A percentile compares a stretch with the other conserved stretches of the same genome.
These are phyloP conservation scores for Drosophila tristis DNA, from an alignment of 1,140 invertebrate genomes.

Conservation along the genomic window DNA sequence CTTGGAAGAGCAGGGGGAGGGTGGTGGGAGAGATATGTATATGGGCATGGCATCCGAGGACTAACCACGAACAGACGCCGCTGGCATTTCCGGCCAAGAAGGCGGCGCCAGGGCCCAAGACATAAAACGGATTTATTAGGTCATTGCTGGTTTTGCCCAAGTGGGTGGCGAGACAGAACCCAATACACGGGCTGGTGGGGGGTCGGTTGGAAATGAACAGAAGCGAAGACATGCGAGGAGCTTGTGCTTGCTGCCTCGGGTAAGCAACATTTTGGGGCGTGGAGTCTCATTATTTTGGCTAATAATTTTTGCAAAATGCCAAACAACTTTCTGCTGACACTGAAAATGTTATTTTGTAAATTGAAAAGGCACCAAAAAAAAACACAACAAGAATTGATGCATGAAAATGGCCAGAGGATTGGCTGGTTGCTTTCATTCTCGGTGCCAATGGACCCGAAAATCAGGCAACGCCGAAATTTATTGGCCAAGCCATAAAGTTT, in stretches of 20 bases:
- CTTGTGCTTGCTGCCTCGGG: constrained; percentile 25
- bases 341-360: constrained; percentile 62
- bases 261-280: constrained; percentile 1
- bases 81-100: constrained; percentile 62
- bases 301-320: constrained; percentile 60
- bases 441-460: no score
- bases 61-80: constrained; percentile 53
- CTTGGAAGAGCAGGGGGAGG: background rate
- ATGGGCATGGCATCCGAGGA: constrained; percentile 18
- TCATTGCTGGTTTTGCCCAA: constrained; percentile 52
- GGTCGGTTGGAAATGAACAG: constrained; percentile 10
- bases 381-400: constrained; percentile 1
- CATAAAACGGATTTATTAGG: constrained; percentile 80
- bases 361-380: constrained; percentile 35
- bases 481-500: no score
- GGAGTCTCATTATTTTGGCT: constrained; percentile 55
- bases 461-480: no score
- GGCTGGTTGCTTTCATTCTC: no score
- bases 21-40: background rate
- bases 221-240: constrained; percentile 57
- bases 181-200: background rate
- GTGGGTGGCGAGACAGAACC: background rate
- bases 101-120: constrained; percentile 74
- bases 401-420: constrained; percentile 13
- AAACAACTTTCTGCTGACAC: constrained; percentile 65